phyloP scores from a whole-genome alignment of 2,113 vertebrate species.

The Dolichotis patagonum region DNA sequence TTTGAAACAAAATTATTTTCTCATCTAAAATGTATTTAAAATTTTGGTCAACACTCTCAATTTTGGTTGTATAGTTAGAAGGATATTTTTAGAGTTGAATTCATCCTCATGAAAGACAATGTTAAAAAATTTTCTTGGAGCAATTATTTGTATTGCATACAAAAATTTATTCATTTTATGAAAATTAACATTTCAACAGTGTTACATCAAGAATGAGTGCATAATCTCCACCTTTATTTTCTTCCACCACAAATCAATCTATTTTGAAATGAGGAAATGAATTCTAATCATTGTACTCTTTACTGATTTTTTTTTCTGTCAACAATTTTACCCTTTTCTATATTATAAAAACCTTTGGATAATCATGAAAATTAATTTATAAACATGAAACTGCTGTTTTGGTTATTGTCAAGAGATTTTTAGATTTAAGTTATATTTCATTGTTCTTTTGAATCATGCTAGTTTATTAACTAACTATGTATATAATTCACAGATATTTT shows the following conservation, averaged over 20 bases:
- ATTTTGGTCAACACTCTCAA: neutral
- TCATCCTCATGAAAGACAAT: neutral
- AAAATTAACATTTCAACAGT: neutral
- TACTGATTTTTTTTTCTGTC: neutral
- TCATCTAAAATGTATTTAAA: neutral
- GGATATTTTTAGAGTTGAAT: neutral
- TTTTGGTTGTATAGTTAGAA: neutral
- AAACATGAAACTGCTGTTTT: constrained; percentile 70
- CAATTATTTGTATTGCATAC: neutral
- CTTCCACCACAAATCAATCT: neutral
- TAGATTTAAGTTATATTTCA: constrained; percentile 73
- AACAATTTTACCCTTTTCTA: neutral
- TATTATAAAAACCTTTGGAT: constrained; percentile 64
- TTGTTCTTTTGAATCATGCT: constrained; percentile 74
- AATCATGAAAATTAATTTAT: constrained; percentile 67
- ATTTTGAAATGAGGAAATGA: constrained; percentile 10
- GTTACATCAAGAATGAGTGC: neutral
- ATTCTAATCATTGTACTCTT: neutral
- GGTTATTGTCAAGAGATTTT: constrained; percentile 70
- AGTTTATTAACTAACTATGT: constrained; percentile 69
- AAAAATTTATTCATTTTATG: neutral
- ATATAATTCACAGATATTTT: constrained; percentile 77
- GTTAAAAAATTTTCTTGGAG: neutral
- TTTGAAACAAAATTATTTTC: neutral
- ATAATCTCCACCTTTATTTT: neutral